These are phyloP conservation scores for Spheniscus humboldti DNA, from an alignment of 2,797 vertebrate genomes.

Conservation along the genomic window DNA sequence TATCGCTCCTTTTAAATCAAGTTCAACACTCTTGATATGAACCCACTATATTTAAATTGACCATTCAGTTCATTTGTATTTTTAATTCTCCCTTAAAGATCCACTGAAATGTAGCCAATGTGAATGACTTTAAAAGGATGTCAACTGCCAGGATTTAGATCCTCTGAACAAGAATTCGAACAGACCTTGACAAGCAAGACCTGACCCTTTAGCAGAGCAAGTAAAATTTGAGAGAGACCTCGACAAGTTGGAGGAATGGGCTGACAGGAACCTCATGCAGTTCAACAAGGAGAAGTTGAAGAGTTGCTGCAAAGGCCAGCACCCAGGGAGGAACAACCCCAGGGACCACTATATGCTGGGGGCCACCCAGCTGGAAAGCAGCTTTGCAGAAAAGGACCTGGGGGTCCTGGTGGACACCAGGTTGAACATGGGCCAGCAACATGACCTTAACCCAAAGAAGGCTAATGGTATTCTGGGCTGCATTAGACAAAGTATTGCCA, in stretches of 20 bases:
- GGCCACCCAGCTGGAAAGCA: background rate
- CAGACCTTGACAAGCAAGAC: background rate
- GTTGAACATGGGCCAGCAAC: background rate
- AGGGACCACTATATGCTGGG: background rate
- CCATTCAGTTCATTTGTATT: background rate
- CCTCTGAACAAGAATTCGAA: background rate
- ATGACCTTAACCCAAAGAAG: background rate
- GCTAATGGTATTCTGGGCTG: background rate
- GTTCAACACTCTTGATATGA: background rate
- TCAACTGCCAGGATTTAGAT: background rate
- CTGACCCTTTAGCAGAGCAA: background rate
- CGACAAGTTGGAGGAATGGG: background rate
- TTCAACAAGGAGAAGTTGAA: background rate
- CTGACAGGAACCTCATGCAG: background rate
- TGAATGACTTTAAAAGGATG: background rate
- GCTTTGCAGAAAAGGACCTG: background rate
- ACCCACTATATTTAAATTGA: background rate
- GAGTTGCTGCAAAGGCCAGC: background rate
- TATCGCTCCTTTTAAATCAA: background rate
- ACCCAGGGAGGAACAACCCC: background rate
- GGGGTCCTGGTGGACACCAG: background rate
- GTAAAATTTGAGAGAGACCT: background rate
- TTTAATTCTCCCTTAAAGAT: background rate
- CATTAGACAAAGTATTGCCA: background rate
- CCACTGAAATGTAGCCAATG: background rate